Evolutionary conservation across 2,797 vertebrate genomes (phyloP).

Genomic region (Vireo griseus): DNA sequence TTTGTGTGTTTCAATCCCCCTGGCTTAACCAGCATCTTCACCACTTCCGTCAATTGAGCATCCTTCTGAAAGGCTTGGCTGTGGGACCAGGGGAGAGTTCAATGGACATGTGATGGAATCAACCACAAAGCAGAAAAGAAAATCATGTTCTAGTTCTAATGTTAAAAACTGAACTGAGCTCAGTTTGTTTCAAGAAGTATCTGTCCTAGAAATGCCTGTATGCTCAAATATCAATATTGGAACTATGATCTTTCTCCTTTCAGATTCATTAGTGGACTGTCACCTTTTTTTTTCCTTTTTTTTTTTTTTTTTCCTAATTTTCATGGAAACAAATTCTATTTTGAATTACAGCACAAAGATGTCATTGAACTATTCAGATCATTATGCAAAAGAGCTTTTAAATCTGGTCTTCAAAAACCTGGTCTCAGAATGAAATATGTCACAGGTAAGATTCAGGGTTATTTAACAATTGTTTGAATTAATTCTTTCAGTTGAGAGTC

Average conservation of each 20-base stretch:
- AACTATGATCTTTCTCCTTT: background rate
- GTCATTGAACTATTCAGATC: background rate
- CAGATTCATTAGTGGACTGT: background rate
- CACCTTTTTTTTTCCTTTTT: fast-evolving
- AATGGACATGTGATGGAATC: background rate
- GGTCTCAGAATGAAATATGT: background rate
- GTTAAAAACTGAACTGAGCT: background rate
- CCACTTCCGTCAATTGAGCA: background rate
- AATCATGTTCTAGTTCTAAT: background rate
- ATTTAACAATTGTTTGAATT: background rate
- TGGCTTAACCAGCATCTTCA: background rate
- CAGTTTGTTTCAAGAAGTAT: background rate
- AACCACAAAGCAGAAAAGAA: background rate
- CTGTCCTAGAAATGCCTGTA: background rate
- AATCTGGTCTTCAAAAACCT: background rate
- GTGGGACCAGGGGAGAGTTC: background rate
- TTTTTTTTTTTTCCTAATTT: background rate
- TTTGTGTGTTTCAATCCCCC: background rate
- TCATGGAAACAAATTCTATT: background rate
- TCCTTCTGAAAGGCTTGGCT: background rate
- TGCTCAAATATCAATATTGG: background rate
- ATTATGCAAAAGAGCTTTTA: background rate
- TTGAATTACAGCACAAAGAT: background rate
- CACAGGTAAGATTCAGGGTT: background rate
- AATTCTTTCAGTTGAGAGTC: background rate